Conservation (phyloP, 2,113 vertebrate genomes). For the Apodemus sylvaticus region DNA sequence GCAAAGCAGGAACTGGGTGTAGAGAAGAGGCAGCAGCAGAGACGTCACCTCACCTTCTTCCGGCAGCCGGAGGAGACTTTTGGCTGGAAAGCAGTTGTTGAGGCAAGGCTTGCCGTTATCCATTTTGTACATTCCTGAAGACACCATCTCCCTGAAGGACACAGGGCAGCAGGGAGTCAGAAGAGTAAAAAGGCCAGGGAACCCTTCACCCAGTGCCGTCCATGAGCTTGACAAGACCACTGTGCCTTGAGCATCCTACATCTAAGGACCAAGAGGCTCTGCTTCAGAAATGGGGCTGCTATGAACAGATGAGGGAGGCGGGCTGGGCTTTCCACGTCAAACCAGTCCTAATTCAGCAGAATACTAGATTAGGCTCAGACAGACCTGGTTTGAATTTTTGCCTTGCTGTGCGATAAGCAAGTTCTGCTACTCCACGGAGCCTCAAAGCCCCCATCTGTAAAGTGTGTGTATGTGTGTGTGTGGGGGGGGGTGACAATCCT, state of each 20-base stretch:
- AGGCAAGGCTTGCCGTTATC: conserved; percentile 79
- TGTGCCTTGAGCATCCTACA: not conserved
- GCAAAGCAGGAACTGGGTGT: not conserved
- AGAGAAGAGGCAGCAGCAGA: not conserved
- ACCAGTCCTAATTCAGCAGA: not conserved
- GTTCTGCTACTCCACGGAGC: not conserved
- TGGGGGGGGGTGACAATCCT: not conserved
- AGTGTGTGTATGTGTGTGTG: too few species aligned
- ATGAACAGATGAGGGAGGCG: not conserved
- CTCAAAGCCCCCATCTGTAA: conserved; percentile 1
- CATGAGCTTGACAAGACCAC: not conserved
- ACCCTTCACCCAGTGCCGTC: not conserved
- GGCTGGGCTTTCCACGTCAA: not conserved
- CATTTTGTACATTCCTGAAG: conserved; percentile 74
- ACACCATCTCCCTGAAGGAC: conserved; percentile 72
- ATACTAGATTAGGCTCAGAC: not conserved
- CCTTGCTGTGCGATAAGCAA: not conserved
- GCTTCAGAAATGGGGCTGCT: conserved; percentile 28
- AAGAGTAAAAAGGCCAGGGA: not conserved
- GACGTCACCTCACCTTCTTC: conserved; percentile 82
- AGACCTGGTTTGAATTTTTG: conserved; percentile 22
- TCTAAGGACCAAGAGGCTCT: not conserved
- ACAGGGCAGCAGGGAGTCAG: conserved; percentile 53
- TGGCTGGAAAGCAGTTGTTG: conserved; percentile 85
- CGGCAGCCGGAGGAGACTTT: conserved; percentile 74